Base-by-base conservation (phyloP, 2,797 vertebrate genomes). In the Triplophysa yarkandensis region DNA sequence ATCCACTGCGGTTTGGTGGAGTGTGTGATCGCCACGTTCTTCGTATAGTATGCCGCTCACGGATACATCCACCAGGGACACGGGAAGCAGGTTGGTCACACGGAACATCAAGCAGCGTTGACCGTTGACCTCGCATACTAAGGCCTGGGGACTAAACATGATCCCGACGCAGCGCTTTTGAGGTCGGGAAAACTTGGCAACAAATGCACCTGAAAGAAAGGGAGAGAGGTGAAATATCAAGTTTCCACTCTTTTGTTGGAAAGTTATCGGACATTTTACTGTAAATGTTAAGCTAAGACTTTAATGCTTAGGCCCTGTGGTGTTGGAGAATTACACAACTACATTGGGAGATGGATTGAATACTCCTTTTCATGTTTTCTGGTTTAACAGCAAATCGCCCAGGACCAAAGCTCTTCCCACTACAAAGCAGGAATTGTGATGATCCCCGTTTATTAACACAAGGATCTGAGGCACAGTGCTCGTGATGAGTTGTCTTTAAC, bases 141-240 rank as follows among this genome's bases (percentile, higher is more conserved):
- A 90, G 0, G 96, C 97, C 7, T 91, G 89, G 44, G 88, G 93
- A 6, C 95, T 98, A 88, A 99, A 98, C 69, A 93, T 90, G 81
- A 99, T 98, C 77, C 92, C 95, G 74, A 92, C 94, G 0, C 95
- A 94, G 68, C 96, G 91, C 78, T 98, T 98, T 89, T 98, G 96
- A 9, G 98, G 95, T 21, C 95, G 93, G 0, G 96, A 95, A 0
- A 98, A 98, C 91, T 99, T 99, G 61, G 98, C 98, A 88, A 99
- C 96, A 0, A 99, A 98, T 65, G 96, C 98, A 91, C 97, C 98
- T 99, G 87, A 74, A 1, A 65, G 4, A 68, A 0, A 68, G 19
- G 66, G 11, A 50, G 17, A 32, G 17, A 4, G 10, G 23, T 13
- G 10, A 39, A 39, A 39, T 10, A 27, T 25, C 36, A 6, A 23